These are phyloP conservation scores for Gallinago stenura DNA, from an alignment of 2,797 vertebrate species.

Conservation along the genomic window DNA sequence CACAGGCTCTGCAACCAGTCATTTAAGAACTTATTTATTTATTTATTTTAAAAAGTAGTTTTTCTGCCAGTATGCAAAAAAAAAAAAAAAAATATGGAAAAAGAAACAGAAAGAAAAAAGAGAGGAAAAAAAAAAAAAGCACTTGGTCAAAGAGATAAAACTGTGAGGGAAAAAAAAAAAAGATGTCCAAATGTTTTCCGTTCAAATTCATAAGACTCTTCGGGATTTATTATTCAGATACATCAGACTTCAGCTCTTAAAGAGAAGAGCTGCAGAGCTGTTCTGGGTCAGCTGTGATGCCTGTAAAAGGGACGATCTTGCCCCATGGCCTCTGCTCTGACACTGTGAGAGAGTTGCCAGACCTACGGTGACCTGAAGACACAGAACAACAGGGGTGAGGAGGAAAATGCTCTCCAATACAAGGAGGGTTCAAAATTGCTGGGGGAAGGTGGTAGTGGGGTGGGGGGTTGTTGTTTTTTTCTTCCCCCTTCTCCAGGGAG, in stretches of 20 bases:
- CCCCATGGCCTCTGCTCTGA: rapidly evolving
- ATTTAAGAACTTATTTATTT: no score
- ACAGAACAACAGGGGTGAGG: background rate
- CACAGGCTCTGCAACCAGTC: background rate
- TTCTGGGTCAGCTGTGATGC: background rate
- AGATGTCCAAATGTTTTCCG: background rate
- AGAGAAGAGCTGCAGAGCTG: background rate
- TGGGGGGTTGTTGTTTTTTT: background rate
- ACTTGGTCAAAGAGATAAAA: background rate
- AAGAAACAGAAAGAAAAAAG: background rate
- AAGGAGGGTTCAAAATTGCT: background rate
- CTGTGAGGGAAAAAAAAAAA: background rate
- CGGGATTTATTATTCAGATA: background rate
- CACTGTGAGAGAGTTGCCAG: background rate
- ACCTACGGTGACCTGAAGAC: background rate
- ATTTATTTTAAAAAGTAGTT: background rate
- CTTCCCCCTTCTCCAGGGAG: rapidly evolving
- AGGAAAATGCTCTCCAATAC: background rate
- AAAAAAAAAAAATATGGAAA: background rate
- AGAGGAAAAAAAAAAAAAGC: background rate
- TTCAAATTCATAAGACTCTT: background rate
- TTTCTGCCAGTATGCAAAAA: background rate
- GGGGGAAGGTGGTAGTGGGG: no score
- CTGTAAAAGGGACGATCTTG: background rate
- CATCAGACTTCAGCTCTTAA: background rate